Evolutionary conservation across 2,797 vertebrate species (phyloP).

Genomic region (Oceanodroma leucorhoa): DNA sequence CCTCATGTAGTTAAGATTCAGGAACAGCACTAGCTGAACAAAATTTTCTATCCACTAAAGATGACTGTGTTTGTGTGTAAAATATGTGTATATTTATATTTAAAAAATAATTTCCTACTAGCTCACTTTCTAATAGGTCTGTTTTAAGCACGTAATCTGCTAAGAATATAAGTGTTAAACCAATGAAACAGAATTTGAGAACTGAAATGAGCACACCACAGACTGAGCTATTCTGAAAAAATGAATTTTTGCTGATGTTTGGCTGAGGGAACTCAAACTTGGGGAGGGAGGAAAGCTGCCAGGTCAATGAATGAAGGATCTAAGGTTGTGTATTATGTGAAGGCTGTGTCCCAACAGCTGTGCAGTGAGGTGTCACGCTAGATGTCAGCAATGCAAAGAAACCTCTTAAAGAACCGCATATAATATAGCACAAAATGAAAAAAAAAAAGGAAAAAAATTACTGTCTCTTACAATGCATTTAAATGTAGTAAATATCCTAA

Average conservation of each 20-base stretch:
- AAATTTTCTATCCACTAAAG: slow-evolving; percentile 34
- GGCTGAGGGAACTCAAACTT: neutral
- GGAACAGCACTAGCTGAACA: neutral
- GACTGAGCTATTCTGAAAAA: neutral
- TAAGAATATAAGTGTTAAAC: neutral
- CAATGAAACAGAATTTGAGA: neutral
- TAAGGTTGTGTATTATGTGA: fast-evolving
- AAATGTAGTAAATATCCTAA: neutral
- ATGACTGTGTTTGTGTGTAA: neutral
- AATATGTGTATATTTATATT: neutral
- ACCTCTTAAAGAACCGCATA: neutral
- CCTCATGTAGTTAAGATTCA: slow-evolving; percentile 62
- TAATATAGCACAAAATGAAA: neutral
- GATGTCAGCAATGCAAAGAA: neutral
- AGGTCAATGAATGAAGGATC: neutral
- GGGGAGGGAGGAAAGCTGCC: neutral
- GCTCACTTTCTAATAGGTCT: neutral
- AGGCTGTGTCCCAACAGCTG: neutral
- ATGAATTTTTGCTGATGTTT: neutral
- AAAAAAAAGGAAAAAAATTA: fast-evolving
- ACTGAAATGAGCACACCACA: neutral
- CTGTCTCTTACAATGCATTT: neutral
- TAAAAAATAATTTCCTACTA: neutral
- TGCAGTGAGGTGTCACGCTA: neutral
- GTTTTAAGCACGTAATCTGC: neutral